Base-by-base conservation (phyloP, 2,113 vertebrate genomes). In the Pseudopodoces humilis region DNA sequence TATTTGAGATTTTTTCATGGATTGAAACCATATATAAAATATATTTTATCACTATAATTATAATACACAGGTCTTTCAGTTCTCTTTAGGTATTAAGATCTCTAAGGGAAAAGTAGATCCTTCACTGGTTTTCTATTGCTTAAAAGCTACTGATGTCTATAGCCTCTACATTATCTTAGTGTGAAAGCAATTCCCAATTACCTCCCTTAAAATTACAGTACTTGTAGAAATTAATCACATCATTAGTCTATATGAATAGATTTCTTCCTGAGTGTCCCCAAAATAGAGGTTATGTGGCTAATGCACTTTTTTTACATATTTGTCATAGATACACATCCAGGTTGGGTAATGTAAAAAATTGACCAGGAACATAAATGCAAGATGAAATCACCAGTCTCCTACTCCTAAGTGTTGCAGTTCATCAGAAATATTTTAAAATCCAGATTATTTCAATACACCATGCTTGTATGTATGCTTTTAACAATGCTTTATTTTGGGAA, bases 401-500 rank as follows among this genome's bases (percentile, higher is more conserved):
- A 31, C 33, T 86, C 49, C 8, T 3, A 56, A 76, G 9, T 52
- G 41, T 47, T 64, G 15, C 49, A 72, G 63, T 76, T 88, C 37
- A 72, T 76, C 0, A 5, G 76, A 49, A 79, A 16, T 24, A 44
- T 25, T 72, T 88, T 41, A 13, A 74, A 84, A 74, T 67, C 30
- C 27, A 19, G 71, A 33, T 50, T 0, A 71, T 82, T 89, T 91
- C 49, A 84, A 86, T 89, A 91, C n/a, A 89, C 7, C 37, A 62
- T 8, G 0, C 56, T n/a, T 75, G 8, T 62, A 63, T 41, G 80
- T 68, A 74, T 81, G 52, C 31, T 92, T 93, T 90, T 81, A 94
- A 85, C n/a, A 96, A 88, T 83, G 31, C 8, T 92, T 87, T 90
- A 71, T 87, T 95, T 92, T 71, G 21, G 31, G 33, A 76, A 83